Evolutionary conservation across 2,797 vertebrate genomes (phyloP).

Genomic region (Anguilla marmorata): DNA sequence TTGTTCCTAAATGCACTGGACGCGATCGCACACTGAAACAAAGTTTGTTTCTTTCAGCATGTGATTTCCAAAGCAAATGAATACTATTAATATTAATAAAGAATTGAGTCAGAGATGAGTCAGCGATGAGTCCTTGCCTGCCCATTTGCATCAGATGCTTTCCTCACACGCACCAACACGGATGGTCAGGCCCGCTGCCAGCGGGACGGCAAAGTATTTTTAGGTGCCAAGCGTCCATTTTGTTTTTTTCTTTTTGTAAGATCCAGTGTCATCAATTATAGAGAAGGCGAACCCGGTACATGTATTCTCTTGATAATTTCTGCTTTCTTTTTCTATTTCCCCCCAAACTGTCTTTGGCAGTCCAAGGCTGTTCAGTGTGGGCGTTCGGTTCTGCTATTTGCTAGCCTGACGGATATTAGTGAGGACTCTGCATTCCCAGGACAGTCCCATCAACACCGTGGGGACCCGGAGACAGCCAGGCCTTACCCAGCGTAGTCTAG

Average conservation of each 20-base stretch:
- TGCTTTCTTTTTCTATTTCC: neutral
- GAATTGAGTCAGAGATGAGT: slow-evolving; percentile 17
- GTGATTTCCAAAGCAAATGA: no score
- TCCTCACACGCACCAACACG: neutral
- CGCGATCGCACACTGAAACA: no score
- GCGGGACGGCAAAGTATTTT: neutral
- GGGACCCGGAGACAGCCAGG: neutral
- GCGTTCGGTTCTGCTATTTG: neutral
- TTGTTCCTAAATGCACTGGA: no score
- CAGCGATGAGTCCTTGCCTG: slow-evolving; percentile 26
- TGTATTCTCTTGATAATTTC: neutral
- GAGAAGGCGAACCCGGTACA: neutral
- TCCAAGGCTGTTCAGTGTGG: neutral
- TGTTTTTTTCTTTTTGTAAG: neutral
- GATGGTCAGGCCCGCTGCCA: neutral
- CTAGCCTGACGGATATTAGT: neutral
- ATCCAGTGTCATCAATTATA: neutral
- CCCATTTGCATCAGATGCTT: slow-evolving; percentile 41
- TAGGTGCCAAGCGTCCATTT: neutral
- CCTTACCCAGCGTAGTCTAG: neutral
- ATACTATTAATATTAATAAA: neutral
- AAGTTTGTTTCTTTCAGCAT: no score
- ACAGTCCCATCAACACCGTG: neutral
- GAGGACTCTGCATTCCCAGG: neutral
- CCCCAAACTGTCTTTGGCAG: neutral